Percentiles rank a stretch among this genome's conserved stretches.
phyloP scores from a whole-genome alignment of 2,113 vertebrate genomes.

The Pithys albifrons region DNA sequence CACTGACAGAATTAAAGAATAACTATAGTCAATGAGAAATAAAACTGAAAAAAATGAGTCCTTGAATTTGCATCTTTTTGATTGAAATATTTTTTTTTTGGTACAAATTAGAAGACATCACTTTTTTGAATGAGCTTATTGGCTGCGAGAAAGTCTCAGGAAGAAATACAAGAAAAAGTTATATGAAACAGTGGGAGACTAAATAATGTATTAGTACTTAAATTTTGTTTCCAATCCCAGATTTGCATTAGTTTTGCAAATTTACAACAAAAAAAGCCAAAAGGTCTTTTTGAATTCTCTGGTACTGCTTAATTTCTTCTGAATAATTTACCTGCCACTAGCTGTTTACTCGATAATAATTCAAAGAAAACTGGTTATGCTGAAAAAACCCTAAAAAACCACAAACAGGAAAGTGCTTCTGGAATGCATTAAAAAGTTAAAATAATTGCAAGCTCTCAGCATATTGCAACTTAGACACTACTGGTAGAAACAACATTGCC shows the following conservation, averaged over 20 bases:
- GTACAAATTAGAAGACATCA: neutral
- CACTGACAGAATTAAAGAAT: neutral
- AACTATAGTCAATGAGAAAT: neutral
- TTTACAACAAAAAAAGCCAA: constrained; percentile 61
- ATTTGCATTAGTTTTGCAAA: constrained; percentile 61
- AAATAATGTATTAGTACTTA: constrained; percentile 58
- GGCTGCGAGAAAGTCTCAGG: neutral
- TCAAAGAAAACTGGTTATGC: constrained; percentile 61
- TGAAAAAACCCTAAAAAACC: constrained; percentile 1
- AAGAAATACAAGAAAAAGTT: constrained; percentile 27
- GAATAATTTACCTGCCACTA: constrained; percentile 73
- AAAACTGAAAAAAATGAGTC: constrained; percentile 7
- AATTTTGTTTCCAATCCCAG: constrained; percentile 52
- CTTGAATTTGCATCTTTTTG: neutral
- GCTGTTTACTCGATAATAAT: constrained; percentile 70
- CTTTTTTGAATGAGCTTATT: constrained; percentile 34
- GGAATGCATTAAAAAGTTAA: constrained; percentile 47
- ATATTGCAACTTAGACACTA: constrained; percentile 4
- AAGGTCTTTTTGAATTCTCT: constrained; percentile 67
- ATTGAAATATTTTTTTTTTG: neutral
- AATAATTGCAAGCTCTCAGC: constrained; percentile 40
- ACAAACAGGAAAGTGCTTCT: neutral
- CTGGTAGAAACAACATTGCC: neutral
- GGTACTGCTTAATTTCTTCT: constrained; percentile 69
- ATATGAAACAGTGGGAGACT: constrained; percentile 2